Conservation (phyloP, 2,797 vertebrate genomes). For the Liparis tanakae region DNA sequence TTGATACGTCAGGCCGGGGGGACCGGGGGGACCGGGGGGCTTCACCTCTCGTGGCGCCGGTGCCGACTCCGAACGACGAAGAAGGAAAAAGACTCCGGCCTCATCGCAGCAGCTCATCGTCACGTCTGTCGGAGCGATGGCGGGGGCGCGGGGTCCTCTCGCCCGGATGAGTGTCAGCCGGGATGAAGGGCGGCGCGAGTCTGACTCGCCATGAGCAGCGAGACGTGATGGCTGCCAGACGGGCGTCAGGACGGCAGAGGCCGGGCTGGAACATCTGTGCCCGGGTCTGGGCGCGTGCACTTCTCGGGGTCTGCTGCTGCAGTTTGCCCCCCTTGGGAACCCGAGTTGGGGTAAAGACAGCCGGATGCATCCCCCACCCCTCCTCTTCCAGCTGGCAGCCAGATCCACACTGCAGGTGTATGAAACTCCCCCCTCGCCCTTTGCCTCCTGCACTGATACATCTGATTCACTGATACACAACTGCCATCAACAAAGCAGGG, state of each 20-base stretch:
- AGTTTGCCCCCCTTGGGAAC: slow-evolving; percentile 59
- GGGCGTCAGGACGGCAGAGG: slow-evolving; percentile 30
- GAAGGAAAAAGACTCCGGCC: slow-evolving; percentile 3
- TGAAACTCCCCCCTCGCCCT: slow-evolving; percentile 26
- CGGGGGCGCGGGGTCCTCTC: slow-evolving; percentile 16
- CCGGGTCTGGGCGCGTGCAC: slow-evolving; percentile 49
- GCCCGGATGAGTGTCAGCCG: slow-evolving; percentile 42
- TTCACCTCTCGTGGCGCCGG: not conserved
- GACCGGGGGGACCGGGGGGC: not conserved
- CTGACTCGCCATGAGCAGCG: slow-evolving; percentile 57
- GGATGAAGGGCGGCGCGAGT: slow-evolving; percentile 55
- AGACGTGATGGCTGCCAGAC: slow-evolving; percentile 52
- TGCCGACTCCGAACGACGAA: slow-evolving; percentile 19
- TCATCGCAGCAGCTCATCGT: slow-evolving; percentile 33
- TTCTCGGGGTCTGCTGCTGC: slow-evolving; percentile 61
- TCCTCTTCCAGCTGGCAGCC: slow-evolving; percentile 60
- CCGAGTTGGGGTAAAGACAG: slow-evolving; percentile 57
- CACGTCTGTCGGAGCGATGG: slow-evolving; percentile 46
- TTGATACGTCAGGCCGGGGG: not conserved
- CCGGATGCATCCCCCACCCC: slow-evolving; percentile 44
- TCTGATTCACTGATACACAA: slow-evolving; percentile 34
- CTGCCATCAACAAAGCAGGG: slow-evolving; percentile 62
- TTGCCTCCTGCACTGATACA: slow-evolving; percentile 61
- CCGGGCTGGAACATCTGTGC: slow-evolving; percentile 72
- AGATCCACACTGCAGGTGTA: slow-evolving; percentile 76